Percentiles rank a stretch among this genome's conserved stretches.
phyloP scores from a whole-genome alignment of 2,888 invertebrate species.

The Fabriciana adippe region DNA sequence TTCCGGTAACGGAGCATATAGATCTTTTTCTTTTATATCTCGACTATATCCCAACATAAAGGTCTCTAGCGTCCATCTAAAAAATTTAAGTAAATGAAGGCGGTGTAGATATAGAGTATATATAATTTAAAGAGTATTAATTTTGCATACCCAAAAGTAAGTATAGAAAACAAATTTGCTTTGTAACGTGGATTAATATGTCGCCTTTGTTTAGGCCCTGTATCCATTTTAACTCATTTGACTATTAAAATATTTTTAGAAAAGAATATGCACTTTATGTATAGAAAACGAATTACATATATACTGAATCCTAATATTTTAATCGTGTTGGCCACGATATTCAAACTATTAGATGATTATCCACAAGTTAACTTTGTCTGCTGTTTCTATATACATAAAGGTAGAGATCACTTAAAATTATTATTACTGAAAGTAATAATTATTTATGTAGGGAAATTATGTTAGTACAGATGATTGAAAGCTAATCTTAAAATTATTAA shows the following conservation, averaged over 20 bases:
- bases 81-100: conserved; percentile 31
- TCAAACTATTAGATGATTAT: not conserved
- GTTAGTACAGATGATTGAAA: too few relatives aligned
- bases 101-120: not conserved
- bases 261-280: not conserved
- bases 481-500: too few relatives aligned
- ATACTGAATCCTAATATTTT: not conserved
- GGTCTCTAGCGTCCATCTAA: conserved; percentile 86
- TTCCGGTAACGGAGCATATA: conserved; percentile 85
- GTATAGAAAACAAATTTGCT: conserved; percentile 76
- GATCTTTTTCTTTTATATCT: conserved; percentile 85
- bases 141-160: conserved; percentile 80
- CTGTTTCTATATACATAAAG: too few relatives aligned
- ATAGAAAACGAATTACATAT: not conserved
- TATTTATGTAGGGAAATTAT: too few relatives aligned
- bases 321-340: conserved; percentile 10
- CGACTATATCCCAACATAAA: conserved; percentile 86
- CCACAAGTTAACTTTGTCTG: too few relatives aligned
- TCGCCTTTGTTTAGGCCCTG: conserved; percentile 67
- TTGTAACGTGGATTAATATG: conserved; percentile 75
- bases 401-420: too few relatives aligned
- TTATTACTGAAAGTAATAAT: too few relatives aligned
- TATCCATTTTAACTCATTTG: conserved; percentile 57
- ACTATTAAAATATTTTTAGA: not conserved
- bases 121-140: not conserved